Conservation (phyloP, 1,140 invertebrate species). For the Gryllus bimaculatus region DNA sequence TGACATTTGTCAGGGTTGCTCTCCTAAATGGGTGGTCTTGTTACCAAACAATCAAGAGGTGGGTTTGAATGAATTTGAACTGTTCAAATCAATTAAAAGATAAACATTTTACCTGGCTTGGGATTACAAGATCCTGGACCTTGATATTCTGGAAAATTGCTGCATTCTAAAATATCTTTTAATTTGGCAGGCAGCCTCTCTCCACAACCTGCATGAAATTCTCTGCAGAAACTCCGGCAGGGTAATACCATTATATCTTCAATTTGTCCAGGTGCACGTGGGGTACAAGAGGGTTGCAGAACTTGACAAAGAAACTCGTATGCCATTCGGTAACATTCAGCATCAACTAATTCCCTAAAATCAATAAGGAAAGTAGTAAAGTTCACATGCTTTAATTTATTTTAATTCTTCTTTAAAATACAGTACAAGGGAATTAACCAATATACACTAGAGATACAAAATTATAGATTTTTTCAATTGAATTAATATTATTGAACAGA, state of each 20-base stretch:
- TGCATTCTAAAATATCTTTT: constrained; percentile 63
- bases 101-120: constrained; percentile 52
- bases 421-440: not conserved
- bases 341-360: constrained; percentile 68
- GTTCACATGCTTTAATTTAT: not conserved
- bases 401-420: not conserved
- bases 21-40: no score
- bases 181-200: constrained; percentile 58
- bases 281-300: constrained; percentile 65
- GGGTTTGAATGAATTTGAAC: no score
- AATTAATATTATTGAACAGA: not conserved
- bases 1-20: no score
- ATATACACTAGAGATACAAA: not conserved
- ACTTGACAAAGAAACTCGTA: constrained; percentile 79
- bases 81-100: no score
- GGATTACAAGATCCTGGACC: constrained; percentile 59
- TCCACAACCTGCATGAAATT: constrained; percentile 74
- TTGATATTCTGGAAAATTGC: constrained; percentile 66
- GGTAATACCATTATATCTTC: constrained; percentile 54
- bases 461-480: not conserved
- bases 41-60: no score
- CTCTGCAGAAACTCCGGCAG: constrained; percentile 73
- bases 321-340: constrained; percentile 74
- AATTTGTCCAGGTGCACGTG: constrained; percentile 27
- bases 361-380: not conserved